Conservation (phyloP, 2,888 invertebrate species). For the Hydriomena furcata region DNA sequence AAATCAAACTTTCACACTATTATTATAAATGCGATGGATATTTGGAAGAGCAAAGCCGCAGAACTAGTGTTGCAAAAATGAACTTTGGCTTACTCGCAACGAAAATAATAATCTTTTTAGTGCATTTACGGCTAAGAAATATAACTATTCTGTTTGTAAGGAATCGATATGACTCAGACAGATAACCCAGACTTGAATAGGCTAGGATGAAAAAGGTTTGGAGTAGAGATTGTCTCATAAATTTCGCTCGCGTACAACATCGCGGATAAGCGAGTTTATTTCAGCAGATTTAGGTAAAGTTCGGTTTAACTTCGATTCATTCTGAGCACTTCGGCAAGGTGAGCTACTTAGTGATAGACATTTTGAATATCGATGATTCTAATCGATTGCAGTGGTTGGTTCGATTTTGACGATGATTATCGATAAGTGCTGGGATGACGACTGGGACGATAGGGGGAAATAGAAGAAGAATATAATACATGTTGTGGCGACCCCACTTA, state of each 20-base stretch:
- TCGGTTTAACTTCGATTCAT: conserved; percentile 52
- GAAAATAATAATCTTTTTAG: too few species aligned
- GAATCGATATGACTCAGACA: conserved; percentile 1
- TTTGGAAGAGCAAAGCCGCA: too few species aligned
- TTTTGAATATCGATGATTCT: conserved; percentile 20
- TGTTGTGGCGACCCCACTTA: too few species aligned
- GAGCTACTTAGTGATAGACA: conserved; percentile 12
- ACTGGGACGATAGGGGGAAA: too few species aligned
- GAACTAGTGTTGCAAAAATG: too few species aligned
- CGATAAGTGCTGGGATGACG: conserved; percentile 6
- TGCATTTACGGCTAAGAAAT: neutral
- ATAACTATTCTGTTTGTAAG: neutral
- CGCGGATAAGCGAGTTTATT: conserved; percentile 73
- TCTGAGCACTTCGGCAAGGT: conserved; percentile 36
- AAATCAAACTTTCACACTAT: too few species aligned
- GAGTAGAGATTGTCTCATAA: conserved; percentile 45
- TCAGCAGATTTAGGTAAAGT: conserved; percentile 65
- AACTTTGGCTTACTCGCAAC: too few species aligned
- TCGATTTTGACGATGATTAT: conserved; percentile 6
- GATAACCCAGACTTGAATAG: neutral
- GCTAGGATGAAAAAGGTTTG: conserved; percentile 2
- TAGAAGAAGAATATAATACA: too few species aligned
- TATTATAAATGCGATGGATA: too few species aligned
- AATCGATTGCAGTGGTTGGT: neutral
- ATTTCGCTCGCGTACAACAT: conserved; percentile 63